Percentiles rank a stretch among this genome's conserved stretches.
These are phyloP conservation scores for Hyperopisus bebe DNA, from an alignment of 2,113 vertebrate species.

Conservation along the genomic window DNA sequence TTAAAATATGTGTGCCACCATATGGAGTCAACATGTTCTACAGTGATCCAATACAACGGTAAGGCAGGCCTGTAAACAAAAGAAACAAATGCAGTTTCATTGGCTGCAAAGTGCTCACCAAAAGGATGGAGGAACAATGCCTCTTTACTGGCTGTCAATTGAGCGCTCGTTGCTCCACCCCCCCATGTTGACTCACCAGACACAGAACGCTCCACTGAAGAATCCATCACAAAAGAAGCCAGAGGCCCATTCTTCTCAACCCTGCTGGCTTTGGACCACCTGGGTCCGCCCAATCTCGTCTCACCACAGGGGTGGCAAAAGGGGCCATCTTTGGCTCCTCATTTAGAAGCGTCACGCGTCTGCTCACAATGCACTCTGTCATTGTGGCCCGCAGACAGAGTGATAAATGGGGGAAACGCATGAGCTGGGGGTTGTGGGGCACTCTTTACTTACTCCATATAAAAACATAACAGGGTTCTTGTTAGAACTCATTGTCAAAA, in stretches of 20 bases:
- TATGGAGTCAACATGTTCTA: background rate
- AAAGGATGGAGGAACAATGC: background rate
- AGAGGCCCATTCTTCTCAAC: slow-evolving; percentile 26
- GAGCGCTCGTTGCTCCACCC: background rate
- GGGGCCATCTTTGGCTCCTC: slow-evolving; percentile 14
- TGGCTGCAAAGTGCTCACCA: background rate
- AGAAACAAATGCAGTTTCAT: background rate
- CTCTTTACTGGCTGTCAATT: background rate
- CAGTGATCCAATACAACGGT: background rate
- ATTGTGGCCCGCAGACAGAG: slow-evolving; percentile 15
- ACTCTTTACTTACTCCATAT: background rate
- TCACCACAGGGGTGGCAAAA: slow-evolving; percentile 1
- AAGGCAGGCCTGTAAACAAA: background rate
- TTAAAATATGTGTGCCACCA: background rate
- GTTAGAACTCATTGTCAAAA: background rate
- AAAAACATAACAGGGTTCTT: slow-evolving; percentile 1
- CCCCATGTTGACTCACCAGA: slow-evolving; percentile 6
- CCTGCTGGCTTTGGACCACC: slow-evolving; percentile 29
- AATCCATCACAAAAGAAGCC: slow-evolving; percentile 21
- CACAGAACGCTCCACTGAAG: slow-evolving; percentile 21
- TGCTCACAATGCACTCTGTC: slow-evolving; percentile 18
- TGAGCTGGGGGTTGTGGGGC: background rate
- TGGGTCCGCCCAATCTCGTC: slow-evolving; percentile 26
- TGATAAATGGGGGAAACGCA: background rate
- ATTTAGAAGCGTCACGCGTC: slow-evolving; percentile 13